Evolutionary conservation across 2,797 vertebrate species (phyloP).

Genomic region (Brotula barbata): DNA sequence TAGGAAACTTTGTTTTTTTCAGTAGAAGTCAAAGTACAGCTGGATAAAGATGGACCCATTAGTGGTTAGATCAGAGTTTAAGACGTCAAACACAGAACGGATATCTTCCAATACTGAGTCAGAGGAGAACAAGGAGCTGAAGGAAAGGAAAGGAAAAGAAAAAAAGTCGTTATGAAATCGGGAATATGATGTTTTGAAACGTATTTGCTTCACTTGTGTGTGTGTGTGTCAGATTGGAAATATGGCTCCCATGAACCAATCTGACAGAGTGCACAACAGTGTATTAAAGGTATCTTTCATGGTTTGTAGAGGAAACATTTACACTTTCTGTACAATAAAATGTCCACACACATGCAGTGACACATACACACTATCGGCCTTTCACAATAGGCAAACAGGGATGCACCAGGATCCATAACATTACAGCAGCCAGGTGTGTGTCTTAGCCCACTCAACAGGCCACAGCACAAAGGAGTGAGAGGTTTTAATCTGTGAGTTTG

Average conservation of each 20-base stretch:
- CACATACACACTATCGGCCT: too few relatives aligned
- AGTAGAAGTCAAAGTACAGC: too few relatives aligned
- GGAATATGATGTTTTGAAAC: too few relatives aligned
- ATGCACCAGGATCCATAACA: conserved; percentile 27
- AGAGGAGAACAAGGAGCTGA: too few relatives aligned
- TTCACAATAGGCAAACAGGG: neutral
- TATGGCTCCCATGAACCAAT: neutral
- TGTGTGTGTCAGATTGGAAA: neutral
- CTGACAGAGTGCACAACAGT: conserved; percentile 14
- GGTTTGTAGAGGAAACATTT: conserved; percentile 40
- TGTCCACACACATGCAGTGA: conserved; percentile 7
- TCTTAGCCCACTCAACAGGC: conserved; percentile 22
- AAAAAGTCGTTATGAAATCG: too few relatives aligned
- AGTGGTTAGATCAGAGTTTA: too few relatives aligned
- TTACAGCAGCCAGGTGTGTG: conserved; percentile 49
- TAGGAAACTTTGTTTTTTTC: too few relatives aligned
- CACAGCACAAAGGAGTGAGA: conserved; percentile 20
- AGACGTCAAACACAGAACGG: too few relatives aligned
- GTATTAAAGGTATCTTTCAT: conserved; percentile 40
- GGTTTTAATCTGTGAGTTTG: conserved; percentile 21
- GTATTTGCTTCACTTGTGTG: too few relatives aligned
- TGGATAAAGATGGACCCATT: too few relatives aligned
- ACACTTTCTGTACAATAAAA: conserved; percentile 14
- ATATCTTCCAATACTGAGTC: too few relatives aligned
- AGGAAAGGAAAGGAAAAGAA: too few relatives aligned